phyloP scores from a whole-genome alignment of 1,140 invertebrate species.

The Drosophila sulfurigaster region DNA sequence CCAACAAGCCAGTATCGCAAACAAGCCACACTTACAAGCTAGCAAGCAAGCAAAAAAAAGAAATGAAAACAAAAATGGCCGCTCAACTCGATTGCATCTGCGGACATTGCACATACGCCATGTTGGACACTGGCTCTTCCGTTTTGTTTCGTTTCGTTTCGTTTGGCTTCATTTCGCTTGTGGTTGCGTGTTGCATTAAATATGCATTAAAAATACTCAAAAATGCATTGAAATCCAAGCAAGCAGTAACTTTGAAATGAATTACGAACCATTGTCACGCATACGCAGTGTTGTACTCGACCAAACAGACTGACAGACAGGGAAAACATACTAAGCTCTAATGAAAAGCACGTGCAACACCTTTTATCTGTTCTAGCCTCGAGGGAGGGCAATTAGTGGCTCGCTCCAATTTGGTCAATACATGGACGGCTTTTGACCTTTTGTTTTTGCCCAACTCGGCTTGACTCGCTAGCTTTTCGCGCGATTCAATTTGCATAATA shows the following conservation, averaged over 20 bases:
- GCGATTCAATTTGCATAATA: constrained; percentile 76
- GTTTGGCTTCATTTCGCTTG: constrained; percentile 16
- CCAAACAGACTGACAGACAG: not conserved
- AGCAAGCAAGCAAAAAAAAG: not conserved
- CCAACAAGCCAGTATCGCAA: constrained; percentile 26
- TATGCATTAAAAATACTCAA: constrained; percentile 69
- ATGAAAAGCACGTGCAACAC: constrained; percentile 30
- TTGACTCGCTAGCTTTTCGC: constrained; percentile 23
- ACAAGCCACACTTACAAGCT: not conserved
- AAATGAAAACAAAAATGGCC: constrained; percentile 28
- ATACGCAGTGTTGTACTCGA: constrained; percentile 38
- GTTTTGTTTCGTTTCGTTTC: constrained; percentile 46
- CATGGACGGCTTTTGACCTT: constrained; percentile 65
- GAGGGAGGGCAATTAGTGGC: constrained; percentile 5
- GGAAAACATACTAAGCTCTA: not conserved
- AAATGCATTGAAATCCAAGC: constrained; percentile 69
- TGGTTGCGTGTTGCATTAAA: constrained; percentile 72
- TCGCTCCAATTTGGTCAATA: constrained; percentile 15
- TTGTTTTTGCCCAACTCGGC: constrained; percentile 18
- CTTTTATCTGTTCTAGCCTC: constrained; percentile 23
- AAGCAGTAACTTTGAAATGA: constrained; percentile 42
- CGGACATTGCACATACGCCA: constrained; percentile 69
- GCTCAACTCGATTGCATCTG: constrained; percentile 49
- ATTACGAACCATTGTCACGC: constrained; percentile 57
- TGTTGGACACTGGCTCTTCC: constrained; percentile 63